Evolutionary conservation across 2,888 invertebrate genomes (phyloP), one percentile per base, ranked within the genome.

Genomic region (Lasioglossum malachurum): DNA sequence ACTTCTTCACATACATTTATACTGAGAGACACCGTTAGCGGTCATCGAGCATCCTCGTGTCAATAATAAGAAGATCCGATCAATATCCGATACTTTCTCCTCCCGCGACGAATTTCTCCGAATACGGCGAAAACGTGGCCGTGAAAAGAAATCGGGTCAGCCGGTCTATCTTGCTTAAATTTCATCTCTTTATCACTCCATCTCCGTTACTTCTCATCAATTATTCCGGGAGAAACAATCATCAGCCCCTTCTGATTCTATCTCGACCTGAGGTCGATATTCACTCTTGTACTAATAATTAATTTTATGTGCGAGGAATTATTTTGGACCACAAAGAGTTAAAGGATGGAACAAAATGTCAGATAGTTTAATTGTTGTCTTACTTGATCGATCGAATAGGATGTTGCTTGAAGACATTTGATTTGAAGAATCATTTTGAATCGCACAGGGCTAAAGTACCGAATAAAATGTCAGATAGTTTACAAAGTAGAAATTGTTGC

Each of bases 31-130:
- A 86, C 82, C 82, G 57, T 82, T 79, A 79, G 60, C 76, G 49
- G 73, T 27, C 31, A 12, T 27, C 46, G 67, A 41, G 72, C 83
- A 73, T 83, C 80, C 75, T 72, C 41, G 53, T 31, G 60, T 79
- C 75, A 73, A 77, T 77, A 75, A 87, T 67, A 78, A 80, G 76
- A 81, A 46, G 79, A 87, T 84, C 46, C 81, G 44, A 79, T 81
- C 87, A 75, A 87, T 86, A 76, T 79, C 73, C 60, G 71, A 84
- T 81, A 87, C 84, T 87, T 87, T 87, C 87, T 64, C 87, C 81
- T 74, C 53, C 64, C 78, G 79, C 78, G 79, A 64, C 44, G 60
- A 80, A 87, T 87, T 87, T 87, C 87, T 82, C 87, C 84, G 72
- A 77, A 87, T 74, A 49, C 72, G 80, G 49, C 79, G 75, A 69